phyloP scores from a whole-genome alignment of 2,797 vertebrate genomes.

The Anabas testudineus region DNA sequence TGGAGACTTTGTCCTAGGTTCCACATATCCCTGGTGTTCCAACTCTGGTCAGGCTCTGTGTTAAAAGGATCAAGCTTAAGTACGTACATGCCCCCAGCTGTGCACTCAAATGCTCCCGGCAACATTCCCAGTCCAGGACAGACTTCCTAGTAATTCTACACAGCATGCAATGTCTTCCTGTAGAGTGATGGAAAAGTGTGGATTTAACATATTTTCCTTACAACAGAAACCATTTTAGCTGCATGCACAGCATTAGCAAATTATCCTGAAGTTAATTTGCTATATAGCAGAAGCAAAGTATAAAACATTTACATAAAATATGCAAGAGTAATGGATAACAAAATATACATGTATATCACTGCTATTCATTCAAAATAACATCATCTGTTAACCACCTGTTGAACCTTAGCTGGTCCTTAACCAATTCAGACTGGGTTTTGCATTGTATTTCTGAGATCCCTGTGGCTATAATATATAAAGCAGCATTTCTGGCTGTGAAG shows the following conservation, averaged over 20 bases:
- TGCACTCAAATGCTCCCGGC: conserved; percentile 52
- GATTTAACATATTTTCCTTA: conserved; percentile 12
- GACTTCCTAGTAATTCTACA: conserved; percentile 39
- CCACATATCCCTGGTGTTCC: conserved; percentile 31
- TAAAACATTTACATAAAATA: not conserved
- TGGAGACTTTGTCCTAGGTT: conserved; percentile 56
- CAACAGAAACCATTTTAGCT: conserved; percentile 16
- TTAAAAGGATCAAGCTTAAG: conserved; percentile 63
- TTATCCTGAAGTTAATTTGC: not conserved
- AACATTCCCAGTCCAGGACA: conserved; percentile 59
- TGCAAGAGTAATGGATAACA: too few relatives aligned
- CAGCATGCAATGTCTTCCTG: conserved; percentile 32
- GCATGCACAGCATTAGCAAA: not conserved
- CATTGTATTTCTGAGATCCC: not conserved
- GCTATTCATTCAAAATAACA: not conserved
- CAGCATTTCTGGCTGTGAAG: not conserved
- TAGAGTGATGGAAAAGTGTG: conserved; percentile 2
- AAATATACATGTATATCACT: not conserved
- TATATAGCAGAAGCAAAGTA: not conserved
- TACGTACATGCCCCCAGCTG: conserved; percentile 49
- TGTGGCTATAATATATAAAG: not conserved
- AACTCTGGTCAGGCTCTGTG: conserved; percentile 37
- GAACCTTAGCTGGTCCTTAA: not conserved
- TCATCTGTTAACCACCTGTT: not conserved
- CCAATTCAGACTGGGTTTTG: not conserved